A percentile compares a stretch with the other conserved stretches of the same genome.
Conservation (phyloP, 2,888 invertebrate species). For the Macropis europaea region DNA sequence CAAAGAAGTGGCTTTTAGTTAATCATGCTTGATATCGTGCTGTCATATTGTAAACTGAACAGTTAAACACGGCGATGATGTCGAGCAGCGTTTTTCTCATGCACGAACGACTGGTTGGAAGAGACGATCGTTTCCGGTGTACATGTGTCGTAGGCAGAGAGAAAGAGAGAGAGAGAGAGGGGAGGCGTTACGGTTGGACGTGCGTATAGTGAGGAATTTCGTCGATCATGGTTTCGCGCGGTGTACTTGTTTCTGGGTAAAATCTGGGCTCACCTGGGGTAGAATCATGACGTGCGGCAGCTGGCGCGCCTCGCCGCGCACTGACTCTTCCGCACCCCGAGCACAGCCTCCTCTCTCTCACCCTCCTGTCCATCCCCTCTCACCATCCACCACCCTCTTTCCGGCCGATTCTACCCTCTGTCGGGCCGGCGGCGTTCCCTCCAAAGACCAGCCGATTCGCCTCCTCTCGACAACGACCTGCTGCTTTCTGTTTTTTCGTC, state of each 20-base stretch:
- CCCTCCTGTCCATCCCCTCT: slow-evolving; percentile 1
- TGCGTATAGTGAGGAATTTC: slow-evolving; percentile 44
- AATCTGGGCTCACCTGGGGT: slow-evolving; percentile 75
- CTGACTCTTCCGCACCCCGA: slow-evolving; percentile 75
- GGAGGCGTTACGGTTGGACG: not conserved
- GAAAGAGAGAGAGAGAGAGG: too few species aligned
- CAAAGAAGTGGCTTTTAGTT: too few species aligned
- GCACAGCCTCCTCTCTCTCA: slow-evolving; percentile 57
- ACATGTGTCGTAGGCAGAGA: not conserved
- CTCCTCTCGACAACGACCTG: slow-evolving; percentile 22
- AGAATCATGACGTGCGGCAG: slow-evolving; percentile 79
- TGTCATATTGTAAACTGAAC: slow-evolving; percentile 22
- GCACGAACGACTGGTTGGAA: slow-evolving; percentile 21
- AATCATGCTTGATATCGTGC: slow-evolving; percentile 46
- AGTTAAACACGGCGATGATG: too few species aligned
- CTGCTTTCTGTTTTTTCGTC: slow-evolving; percentile 4
- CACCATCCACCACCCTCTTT: slow-evolving; percentile 21
- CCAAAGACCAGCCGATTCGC: slow-evolving; percentile 23
- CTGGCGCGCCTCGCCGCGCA: slow-evolving; percentile 79
- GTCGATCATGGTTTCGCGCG: slow-evolving; percentile 38
- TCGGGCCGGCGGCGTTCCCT: not conserved
- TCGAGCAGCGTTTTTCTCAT: slow-evolving; percentile 27
- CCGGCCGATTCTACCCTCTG: slow-evolving; percentile 26
- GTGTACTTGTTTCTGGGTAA: slow-evolving; percentile 55
- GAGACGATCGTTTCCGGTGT: slow-evolving; percentile 1